Base-by-base conservation (phyloP, 2,888 invertebrate genomes). In the Nemotelus pantherinus region DNA sequence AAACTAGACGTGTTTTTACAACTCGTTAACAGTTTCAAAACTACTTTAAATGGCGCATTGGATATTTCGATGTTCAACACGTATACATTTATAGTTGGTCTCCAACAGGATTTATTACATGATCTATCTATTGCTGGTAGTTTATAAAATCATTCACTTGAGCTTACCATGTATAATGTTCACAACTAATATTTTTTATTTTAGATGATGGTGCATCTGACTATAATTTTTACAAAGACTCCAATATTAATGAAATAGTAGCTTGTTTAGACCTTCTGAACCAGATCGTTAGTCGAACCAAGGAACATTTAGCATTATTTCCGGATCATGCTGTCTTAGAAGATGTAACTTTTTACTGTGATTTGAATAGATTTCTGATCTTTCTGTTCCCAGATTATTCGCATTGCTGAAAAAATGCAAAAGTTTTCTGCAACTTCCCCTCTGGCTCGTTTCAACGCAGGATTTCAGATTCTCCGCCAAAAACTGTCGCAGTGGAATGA, bases 401-500 rank as follows among this genome's bases (percentile, higher is more conserved):
- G 83, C 44, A 84, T 87, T 3, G 88, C 90, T 80, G 87, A 88
- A 4, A 91, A 95, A 78, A 90, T 93, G 2, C 89, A 92, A 6
- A 87, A 93, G 79, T 90, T 98, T 85, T 90, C 95, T 0, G 89
- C 96, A 0, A 92, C 92, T 0, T 93, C 94, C 80, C 94, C 98
- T 0, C 88, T 99, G 3, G 93, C 96, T 78, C 92, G 96, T 81
- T 96, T 96, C 84, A 90, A 97, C 2, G 94, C 95, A 0, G 98
- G 98, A 0, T 89, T 99, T 75, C 99, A 99, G 86, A 88, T 97
- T 68, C 88, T 99, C 1, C 88, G 98, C 1, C 92, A 93, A 79
- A 94, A 95, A 83, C 89, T 94, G 72, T 91, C 96, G 80, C 94
- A 96, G 83, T 98, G 98, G 98, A 96, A 98, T 85, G 92, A 93